A percentile compares a stretch with the other conserved stretches of the same genome.
Evolutionary conservation across 2,113 vertebrate genomes (phyloP).

Genomic region (Gadus chalcogrammus): DNA sequence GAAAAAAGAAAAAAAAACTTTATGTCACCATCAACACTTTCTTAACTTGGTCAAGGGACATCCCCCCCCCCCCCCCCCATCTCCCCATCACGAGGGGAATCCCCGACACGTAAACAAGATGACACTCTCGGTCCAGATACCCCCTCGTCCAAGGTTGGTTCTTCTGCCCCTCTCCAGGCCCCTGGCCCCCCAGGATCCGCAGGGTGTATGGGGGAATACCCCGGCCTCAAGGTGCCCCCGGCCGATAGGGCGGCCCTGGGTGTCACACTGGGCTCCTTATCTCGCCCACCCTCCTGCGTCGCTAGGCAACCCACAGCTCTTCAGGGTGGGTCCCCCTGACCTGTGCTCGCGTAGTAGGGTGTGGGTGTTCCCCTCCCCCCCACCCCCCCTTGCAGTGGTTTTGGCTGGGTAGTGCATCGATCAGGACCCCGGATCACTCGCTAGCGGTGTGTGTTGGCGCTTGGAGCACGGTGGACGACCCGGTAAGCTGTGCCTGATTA

Average conservation of each 20-base stretch:
- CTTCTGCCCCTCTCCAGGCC: background rate
- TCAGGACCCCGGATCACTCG: slow-evolving; percentile 43
- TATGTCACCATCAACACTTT: slow-evolving; percentile 21
- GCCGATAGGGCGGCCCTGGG: slow-evolving; percentile 61
- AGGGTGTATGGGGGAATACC: slow-evolving; percentile 66
- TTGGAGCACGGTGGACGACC: slow-evolving; percentile 31
- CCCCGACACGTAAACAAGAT: slow-evolving; percentile 62
- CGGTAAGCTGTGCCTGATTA: slow-evolving; percentile 44
- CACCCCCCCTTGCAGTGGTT: background rate
- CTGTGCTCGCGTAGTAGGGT: slow-evolving; percentile 47
- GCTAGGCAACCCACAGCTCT: slow-evolving; percentile 29
- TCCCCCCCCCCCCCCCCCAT: background rate
- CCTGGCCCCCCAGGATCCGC: slow-evolving; percentile 1
- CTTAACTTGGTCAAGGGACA: slow-evolving; percentile 3
- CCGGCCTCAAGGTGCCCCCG: slow-evolving; percentile 65
- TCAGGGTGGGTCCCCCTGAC: slow-evolving; percentile 22
- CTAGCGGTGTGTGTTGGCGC: slow-evolving; percentile 22
- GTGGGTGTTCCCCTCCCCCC: slow-evolving; percentile 68
- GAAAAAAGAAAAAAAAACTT: slow-evolving; percentile 17
- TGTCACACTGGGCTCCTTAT: slow-evolving; percentile 56
- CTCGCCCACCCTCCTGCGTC: slow-evolving; percentile 39
- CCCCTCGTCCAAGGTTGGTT: slow-evolving; percentile 12
- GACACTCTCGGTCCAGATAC: slow-evolving; percentile 52
- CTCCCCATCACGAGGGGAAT: slow-evolving; percentile 52
- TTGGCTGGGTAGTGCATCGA: slow-evolving; percentile 38